phyloP scores from a whole-genome alignment of 1,140 invertebrate species.

The Pomacea maculata region DNA sequence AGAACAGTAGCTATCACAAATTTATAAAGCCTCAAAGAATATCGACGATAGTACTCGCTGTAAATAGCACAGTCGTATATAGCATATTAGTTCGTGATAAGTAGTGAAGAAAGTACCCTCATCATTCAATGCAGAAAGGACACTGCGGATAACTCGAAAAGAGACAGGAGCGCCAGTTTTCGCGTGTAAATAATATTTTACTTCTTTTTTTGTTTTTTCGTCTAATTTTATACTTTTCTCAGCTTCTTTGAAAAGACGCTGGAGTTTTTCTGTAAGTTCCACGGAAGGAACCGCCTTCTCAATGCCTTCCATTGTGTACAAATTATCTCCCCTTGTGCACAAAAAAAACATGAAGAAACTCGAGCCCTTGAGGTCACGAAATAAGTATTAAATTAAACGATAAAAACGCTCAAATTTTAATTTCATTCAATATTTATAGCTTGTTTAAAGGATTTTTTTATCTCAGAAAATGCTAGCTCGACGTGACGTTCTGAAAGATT shows the following conservation, averaged over 20 bases:
- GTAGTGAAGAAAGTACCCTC: slow-evolving; percentile 23
- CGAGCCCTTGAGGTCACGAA: background rate
- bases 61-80: too few species aligned
- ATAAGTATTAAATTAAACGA: background rate
- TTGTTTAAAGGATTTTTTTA: background rate
- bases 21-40: too few species aligned
- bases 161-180: slow-evolving; percentile 32
- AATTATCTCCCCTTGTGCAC: slow-evolving; percentile 8
- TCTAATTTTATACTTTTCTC: slow-evolving; percentile 13
- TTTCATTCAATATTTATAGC: background rate
- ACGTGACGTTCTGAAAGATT: slow-evolving; percentile 20
- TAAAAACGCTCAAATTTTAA: background rate
- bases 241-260: slow-evolving; percentile 28
- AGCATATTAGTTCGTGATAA: too few species aligned
- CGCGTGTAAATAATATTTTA: slow-evolving; percentile 19
- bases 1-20: too few species aligned
- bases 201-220: slow-evolving; percentile 25
- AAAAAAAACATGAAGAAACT: background rate
- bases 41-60: background rate
- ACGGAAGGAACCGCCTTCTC: slow-evolving; percentile 34
- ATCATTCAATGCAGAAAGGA: slow-evolving; percentile 31
- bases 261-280: slow-evolving; percentile 33
- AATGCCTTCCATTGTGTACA: slow-evolving; percentile 22
- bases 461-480: background rate
- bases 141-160: slow-evolving; percentile 37